Conservation (phyloP, 2,797 vertebrate species). For the Uromys caudimaculatus region DNA sequence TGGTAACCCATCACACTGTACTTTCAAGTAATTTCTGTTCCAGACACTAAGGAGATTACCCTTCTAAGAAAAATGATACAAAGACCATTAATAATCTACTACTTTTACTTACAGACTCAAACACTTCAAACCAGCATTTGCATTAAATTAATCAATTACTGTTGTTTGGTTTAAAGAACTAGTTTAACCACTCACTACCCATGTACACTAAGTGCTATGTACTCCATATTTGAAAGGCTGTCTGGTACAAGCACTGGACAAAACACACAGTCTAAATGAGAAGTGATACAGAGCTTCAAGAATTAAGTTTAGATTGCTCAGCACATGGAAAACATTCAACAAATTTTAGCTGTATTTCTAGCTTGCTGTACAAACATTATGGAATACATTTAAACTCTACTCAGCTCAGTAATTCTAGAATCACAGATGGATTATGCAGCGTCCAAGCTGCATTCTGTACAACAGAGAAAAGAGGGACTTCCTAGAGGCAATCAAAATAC, state of each 20-base stretch:
- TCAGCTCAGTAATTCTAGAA: constrained; percentile 50
- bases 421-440: background rate
- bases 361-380: constrained; percentile 5
- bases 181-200: constrained; percentile 58
- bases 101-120: background rate
- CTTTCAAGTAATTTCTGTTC: constrained; percentile 25
- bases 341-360: constrained; percentile 29
- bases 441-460: constrained; percentile 28
- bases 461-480: constrained; percentile 5
- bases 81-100: background rate
- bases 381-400: background rate
- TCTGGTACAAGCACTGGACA: background rate
- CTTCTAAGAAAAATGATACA: background rate
- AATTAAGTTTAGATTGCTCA: constrained; percentile 21
- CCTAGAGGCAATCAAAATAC: constrained; percentile 53
- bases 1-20: background rate
- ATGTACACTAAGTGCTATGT: constrained; percentile 26
- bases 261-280: background rate
- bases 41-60: constrained; percentile 16
- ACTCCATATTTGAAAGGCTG: background rate
- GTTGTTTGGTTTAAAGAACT: constrained; percentile 14
- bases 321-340: constrained; percentile 25
- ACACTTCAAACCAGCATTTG: constrained; percentile 24
- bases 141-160: constrained; percentile 30
- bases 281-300: background rate